Conservation (phyloP, 2,797 vertebrate species). For the Epinephelus malabaricus region DNA sequence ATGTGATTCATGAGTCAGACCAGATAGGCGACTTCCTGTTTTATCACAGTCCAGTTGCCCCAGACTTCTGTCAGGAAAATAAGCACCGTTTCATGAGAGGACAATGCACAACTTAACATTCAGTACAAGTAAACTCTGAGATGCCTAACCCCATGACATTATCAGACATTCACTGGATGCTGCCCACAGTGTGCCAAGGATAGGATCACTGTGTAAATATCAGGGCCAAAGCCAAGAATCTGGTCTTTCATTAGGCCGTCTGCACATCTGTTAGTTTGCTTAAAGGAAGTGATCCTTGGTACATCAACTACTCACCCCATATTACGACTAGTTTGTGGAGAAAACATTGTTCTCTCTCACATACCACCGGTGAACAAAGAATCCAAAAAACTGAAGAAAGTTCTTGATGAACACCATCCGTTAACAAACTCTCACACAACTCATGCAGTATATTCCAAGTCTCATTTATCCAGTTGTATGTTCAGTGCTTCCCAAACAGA, state of each 20-base stretch:
- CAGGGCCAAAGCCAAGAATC: constrained; percentile 14
- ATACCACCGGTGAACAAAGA: no score
- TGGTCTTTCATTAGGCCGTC: not conserved
- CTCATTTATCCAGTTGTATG: no score
- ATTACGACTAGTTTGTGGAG: no score
- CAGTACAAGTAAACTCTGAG: not conserved
- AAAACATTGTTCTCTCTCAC: no score
- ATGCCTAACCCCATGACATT: not conserved
- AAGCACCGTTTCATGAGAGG: no score
- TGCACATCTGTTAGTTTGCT: constrained; percentile 20
- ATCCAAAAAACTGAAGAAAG: no score
- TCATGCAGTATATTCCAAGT: no score
- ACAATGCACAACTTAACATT: constrained; percentile 12
- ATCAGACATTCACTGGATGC: constrained; percentile 9
- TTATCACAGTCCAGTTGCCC: not conserved
- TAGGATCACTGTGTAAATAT: constrained; percentile 7
- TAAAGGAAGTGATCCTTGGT: not conserved
- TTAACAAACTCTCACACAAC: no score
- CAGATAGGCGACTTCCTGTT: constrained; percentile 23
- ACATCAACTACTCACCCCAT: no score
- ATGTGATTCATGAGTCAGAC: constrained; percentile 29
- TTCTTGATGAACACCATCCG: no score
- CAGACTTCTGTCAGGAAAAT: constrained; percentile 16
- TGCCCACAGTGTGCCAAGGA: constrained; percentile 1
- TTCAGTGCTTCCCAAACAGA: no score